Evolutionary conservation across 1,140 invertebrate species (phyloP).

Genomic region (Thalassaphorura encarpata): DNA sequence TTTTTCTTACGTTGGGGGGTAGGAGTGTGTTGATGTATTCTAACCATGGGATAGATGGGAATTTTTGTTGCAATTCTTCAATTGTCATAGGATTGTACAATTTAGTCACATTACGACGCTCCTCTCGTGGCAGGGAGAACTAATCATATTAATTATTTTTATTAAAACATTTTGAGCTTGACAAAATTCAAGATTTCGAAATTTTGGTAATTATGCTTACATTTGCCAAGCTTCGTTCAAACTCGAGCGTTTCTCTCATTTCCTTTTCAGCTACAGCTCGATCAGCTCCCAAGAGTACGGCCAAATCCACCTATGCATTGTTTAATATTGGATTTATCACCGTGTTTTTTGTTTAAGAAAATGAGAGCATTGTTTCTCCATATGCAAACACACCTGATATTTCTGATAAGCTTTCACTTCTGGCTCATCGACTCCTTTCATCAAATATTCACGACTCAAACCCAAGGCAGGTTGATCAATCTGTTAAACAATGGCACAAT

Average conservation of each 20-base stretch:
- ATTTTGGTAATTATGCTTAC: constrained; percentile 46
- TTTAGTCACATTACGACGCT: constrained; percentile 78
- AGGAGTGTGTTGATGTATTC: constrained; percentile 71
- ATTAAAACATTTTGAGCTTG: too few species aligned
- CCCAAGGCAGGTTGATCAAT: constrained; percentile 85
- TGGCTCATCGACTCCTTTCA: constrained; percentile 68
- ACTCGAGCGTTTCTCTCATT: constrained; percentile 69
- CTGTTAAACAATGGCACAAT: constrained; percentile 41
- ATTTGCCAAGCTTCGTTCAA: constrained; percentile 89
- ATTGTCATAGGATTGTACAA: constrained; percentile 86
- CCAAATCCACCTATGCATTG: constrained; percentile 51
- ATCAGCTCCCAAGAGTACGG: constrained; percentile 74
- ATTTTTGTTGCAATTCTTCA: constrained; percentile 57
- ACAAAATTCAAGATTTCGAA: neutral
- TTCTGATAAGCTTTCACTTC: constrained; percentile 66
- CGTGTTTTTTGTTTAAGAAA: neutral
- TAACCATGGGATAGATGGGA: constrained; percentile 65
- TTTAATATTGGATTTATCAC: neutral
- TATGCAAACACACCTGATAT: constrained; percentile 54
- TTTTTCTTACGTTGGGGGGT: constrained; percentile 38
- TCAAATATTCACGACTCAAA: constrained; percentile 75
- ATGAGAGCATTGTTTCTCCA: neutral
- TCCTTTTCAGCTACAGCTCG: constrained; percentile 56
- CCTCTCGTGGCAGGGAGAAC: constrained; percentile 71
- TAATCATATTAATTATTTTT: too few species aligned